These are phyloP conservation scores for Lasius platythorax DNA, from an alignment of 2,888 invertebrate species.

Conservation along the genomic window DNA sequence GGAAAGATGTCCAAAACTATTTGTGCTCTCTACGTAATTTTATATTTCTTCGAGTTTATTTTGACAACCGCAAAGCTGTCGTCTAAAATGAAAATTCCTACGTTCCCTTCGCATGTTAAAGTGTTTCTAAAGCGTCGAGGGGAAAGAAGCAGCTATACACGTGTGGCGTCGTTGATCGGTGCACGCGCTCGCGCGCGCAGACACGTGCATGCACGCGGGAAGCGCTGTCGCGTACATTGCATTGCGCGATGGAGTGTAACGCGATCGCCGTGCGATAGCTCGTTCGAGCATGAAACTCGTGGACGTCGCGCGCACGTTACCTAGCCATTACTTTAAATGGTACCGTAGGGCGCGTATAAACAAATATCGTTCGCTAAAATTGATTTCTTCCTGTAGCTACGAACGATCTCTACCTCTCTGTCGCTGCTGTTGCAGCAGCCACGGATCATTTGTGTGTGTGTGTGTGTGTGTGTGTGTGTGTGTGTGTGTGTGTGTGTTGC, in stretches of 20 bases:
- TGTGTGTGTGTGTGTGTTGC: neutral
- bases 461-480: neutral
- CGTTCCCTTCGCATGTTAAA: slow-evolving; percentile 15
- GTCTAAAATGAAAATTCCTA: slow-evolving; percentile 5
- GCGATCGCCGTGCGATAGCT: slow-evolving; percentile 41
- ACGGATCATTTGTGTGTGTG: slow-evolving; percentile 9
- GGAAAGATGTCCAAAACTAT: neutral
- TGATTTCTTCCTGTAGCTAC: slow-evolving; percentile 13
- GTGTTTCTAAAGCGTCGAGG: slow-evolving; percentile 20
- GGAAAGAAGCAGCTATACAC: neutral
- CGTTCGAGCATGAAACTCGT: slow-evolving; percentile 50
- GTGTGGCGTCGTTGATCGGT: slow-evolving; percentile 32
- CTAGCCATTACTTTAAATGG: slow-evolving; percentile 53
- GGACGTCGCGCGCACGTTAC: slow-evolving; percentile 46
- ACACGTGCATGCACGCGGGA: slow-evolving; percentile 37
- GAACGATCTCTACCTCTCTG: neutral
- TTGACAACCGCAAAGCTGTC: neutral
- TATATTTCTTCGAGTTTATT: neutral
- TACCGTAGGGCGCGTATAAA: slow-evolving; percentile 32
- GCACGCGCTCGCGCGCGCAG: slow-evolving; percentile 34
- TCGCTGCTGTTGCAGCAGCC: slow-evolving; percentile 14
- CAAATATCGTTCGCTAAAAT: slow-evolving; percentile 47
- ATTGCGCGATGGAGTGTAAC: slow-evolving; percentile 40
- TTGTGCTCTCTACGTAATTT: neutral
- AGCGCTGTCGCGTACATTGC: slow-evolving; percentile 46